Conservation (phyloP, 1,140 invertebrate genomes). For the Drosophila equinoxialis region DNA sequence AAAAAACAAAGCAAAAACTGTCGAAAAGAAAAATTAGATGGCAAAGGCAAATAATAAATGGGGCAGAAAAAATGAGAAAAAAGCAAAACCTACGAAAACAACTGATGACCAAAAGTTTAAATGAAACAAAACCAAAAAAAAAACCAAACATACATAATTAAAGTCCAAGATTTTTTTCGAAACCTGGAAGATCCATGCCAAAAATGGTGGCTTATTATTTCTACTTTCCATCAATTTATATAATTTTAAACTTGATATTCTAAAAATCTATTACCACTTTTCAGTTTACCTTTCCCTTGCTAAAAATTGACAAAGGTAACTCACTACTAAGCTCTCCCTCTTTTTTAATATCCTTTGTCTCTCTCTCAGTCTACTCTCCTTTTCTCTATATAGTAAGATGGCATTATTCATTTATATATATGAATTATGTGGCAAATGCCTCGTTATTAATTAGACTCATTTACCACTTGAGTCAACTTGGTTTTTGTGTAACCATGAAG, state of each 20-base stretch:
- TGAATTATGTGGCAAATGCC: constrained; percentile 81
- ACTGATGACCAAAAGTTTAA: constrained; percentile 8
- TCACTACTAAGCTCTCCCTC: no score
- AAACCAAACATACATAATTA: no score
- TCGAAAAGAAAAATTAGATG: constrained; percentile 7
- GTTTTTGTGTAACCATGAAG: constrained; percentile 68
- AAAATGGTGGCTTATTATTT: no score
- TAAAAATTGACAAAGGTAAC: no score
- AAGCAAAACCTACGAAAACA: constrained; percentile 15
- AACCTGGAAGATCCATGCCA: no score
- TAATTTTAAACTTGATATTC: no score
- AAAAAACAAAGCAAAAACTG: constrained; percentile 7
- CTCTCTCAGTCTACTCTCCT: no score
- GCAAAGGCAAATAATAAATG: constrained; percentile 6
- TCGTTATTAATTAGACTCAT: constrained; percentile 83
- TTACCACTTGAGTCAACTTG: constrained; percentile 65
- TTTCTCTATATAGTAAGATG: background rate
- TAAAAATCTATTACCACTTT: no score
- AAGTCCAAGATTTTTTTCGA: no score
- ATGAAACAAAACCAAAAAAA: background rate
- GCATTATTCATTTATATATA: constrained; percentile 23
- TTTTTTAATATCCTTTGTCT: no score
- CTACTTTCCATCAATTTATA: no score
- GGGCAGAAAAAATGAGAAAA: background rate
- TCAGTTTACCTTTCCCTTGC: no score